These are phyloP conservation scores for Agelastica alni DNA, from an alignment of 2,888 invertebrate genomes.

Conservation along the genomic window DNA sequence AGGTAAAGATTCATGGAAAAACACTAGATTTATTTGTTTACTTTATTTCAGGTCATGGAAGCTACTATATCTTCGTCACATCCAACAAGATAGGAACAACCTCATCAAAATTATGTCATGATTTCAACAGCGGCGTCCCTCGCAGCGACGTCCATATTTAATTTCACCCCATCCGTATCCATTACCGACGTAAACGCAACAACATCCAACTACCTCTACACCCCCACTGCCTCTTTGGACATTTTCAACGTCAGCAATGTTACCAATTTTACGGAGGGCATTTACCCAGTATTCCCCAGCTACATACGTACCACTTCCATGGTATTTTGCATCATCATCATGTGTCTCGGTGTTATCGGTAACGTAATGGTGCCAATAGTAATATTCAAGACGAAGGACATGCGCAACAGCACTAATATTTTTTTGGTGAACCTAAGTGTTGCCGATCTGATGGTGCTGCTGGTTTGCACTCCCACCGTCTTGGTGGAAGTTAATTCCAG, in stretches of 20 bases:
- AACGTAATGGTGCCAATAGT: slow-evolving; percentile 94
- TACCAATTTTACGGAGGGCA: slow-evolving; percentile 44
- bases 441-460: slow-evolving; percentile 87
- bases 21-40: neutral
- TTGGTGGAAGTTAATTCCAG: slow-evolving; percentile 91
- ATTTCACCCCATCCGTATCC: slow-evolving; percentile 36
- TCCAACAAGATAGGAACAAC: neutral
- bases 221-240: slow-evolving; percentile 37
- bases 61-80: neutral
- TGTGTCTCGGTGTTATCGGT: slow-evolving; percentile 88
- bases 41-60: slow-evolving; percentile 19
- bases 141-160: slow-evolving; percentile 39
- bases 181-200: slow-evolving; percentile 40
- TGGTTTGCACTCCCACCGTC: slow-evolving; percentile 91
- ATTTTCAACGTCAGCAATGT: slow-evolving; percentile 37
- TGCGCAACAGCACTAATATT: slow-evolving; percentile 94
- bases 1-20: too few species aligned
- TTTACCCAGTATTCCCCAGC: slow-evolving; percentile 66
- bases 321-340: slow-evolving; percentile 84
- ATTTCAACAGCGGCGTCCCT: slow-evolving; percentile 50
- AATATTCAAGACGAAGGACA: slow-evolving; percentile 88
- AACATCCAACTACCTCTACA: slow-evolving; percentile 46
- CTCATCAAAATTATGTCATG: slow-evolving; percentile 49
- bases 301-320: slow-evolving; percentile 89
- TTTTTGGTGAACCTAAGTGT: slow-evolving; percentile 92